Percentiles rank a stretch among this genome's conserved stretches.
Evolutionary conservation across 2,888 invertebrate genomes (phyloP).

Genomic region (Petrolisthes cinctipes): DNA sequence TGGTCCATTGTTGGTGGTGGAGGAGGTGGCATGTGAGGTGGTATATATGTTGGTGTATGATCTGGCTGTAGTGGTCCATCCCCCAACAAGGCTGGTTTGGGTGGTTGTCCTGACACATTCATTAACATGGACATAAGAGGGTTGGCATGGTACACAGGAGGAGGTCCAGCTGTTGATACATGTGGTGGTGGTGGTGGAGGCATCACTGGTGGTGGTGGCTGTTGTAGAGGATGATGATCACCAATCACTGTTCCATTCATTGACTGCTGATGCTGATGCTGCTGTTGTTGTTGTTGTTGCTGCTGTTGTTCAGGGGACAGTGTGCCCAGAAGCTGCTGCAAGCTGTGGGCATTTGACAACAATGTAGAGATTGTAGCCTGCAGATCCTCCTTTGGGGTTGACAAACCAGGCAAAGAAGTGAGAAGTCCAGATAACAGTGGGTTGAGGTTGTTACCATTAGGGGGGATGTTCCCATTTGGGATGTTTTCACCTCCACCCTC

Average conservation of each 20-base stretch:
- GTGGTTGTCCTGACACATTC: conserved; percentile 40
- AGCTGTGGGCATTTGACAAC: conserved; percentile 69
- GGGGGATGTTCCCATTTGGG: conserved; percentile 61
- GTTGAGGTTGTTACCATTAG: conserved; percentile 65
- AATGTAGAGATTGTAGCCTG: conserved; percentile 69
- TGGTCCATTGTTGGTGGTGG: conserved; percentile 49
- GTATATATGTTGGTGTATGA: conserved; percentile 58
- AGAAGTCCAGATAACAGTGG: conserved; percentile 63
- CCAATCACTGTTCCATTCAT: conserved; percentile 68
- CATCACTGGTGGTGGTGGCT: conserved; percentile 58
- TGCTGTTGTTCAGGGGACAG: conserved; percentile 59
- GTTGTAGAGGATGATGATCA: conserved; percentile 62
- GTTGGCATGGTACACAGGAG: conserved; percentile 41
- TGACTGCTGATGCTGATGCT: conserved; percentile 15
- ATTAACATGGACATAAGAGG: conserved; percentile 62
- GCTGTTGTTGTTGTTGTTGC: conserved; percentile 30
- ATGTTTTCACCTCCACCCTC: conserved; percentile 65
- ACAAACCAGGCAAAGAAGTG: conserved; percentile 44
- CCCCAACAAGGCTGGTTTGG: conserved; percentile 49
- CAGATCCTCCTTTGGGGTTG: conserved; percentile 67
- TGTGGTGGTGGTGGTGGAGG: conserved; percentile 64
- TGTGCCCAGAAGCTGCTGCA: conserved; percentile 69
- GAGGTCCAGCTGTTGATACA: conserved; percentile 60
- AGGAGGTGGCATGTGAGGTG: conserved; percentile 58
- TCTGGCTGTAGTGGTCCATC: conserved; percentile 65